Evolutionary conservation across 2,113 vertebrate species (phyloP), one percentile per base, ranked within the genome.

Genomic region (Amphiprion ocellaris): DNA sequence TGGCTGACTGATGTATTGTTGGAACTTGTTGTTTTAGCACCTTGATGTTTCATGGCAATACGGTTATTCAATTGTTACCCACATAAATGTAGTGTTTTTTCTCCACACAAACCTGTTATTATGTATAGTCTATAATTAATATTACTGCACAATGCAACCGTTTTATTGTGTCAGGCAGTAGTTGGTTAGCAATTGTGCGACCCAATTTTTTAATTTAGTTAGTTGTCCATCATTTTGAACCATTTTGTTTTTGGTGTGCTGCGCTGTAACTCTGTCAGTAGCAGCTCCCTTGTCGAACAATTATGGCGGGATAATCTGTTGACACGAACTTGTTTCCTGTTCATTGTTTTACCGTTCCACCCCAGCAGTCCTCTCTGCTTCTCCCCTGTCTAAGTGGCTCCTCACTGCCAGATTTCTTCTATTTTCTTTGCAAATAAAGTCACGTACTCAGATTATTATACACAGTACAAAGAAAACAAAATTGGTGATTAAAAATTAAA

Each of bases 401-500:
- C 78, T 91, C 54, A 69, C 79, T 87, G 80, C 86, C 79, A 89
- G 54, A 89, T 87, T 88, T 68, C 81, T 87, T 83, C 56, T 87
- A 72, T 91, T 92, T 90, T 86, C 69, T 90, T 92, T 85, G 74
- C 72, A 92, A 92, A 92, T 89, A 90, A 91, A 92, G 90, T 87
- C 81, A 83, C 87, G 89, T 91, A 88, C 87, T 86, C 87, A 60
- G 89, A 93, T 92, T 93, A 94, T 94, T 91, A 93, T 93, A 90
- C 88, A 65, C 78, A 89, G 91, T 88, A 95, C 92, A 94, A 94
- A 94, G 91, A 93, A 91, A 94, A 92, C 92, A 93, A 93, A 95
- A 94, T 93, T 87, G 89, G 79, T 93, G 93, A 95, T 95, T 94
- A 95, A 94, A 94, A 94, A 94, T 95, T 91, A 94, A 95, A 93